These are phyloP conservation scores for Agrochola lota DNA, from an alignment of 2,888 invertebrate genomes.

Conservation along the genomic window DNA sequence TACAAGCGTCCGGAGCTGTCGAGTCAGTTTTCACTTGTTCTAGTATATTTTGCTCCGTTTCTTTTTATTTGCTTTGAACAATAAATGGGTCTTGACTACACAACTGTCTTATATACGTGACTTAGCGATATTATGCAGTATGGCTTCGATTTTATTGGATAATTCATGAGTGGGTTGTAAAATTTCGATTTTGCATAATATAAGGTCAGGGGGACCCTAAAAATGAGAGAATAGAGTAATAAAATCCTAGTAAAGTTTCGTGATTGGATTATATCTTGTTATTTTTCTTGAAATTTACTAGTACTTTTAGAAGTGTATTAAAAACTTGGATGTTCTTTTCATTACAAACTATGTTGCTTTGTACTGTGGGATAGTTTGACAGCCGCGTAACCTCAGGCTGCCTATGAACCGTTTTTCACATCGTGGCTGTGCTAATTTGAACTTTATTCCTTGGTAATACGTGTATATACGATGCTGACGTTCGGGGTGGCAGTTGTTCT, in stretches of 20 bases:
- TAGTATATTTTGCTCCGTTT: conserved; percentile 76
- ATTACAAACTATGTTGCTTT: conserved; percentile 14
- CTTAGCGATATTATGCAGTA: conserved; percentile 78
- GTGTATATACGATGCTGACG: not conserved
- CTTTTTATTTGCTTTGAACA: conserved; percentile 87
- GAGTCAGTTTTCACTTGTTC: conserved; percentile 68
- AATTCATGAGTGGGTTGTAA: conserved; percentile 78
- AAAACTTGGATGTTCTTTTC: conserved; percentile 24
- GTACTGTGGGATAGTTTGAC: not conserved
- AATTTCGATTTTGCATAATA: conserved; percentile 74
- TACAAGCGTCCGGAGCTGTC: conserved; percentile 46
- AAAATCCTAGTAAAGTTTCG: conserved; percentile 66
- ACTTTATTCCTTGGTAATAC: conserved; percentile 15
- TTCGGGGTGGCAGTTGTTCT: not conserved
- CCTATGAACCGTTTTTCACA: not conserved
- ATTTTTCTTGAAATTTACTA: conserved; percentile 53
- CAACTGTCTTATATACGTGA: conserved; percentile 81
- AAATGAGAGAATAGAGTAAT: conserved; percentile 70
- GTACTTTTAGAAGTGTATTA: conserved; percentile 38
- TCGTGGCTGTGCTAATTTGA: not conserved
- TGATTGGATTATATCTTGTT: conserved; percentile 62
- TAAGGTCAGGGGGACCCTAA: conserved; percentile 71
- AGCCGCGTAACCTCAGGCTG: not conserved
- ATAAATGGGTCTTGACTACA: conserved; percentile 84
- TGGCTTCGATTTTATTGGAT: conserved; percentile 80